A percentile compares a stretch with the other conserved stretches of the same genome.
These are phyloP conservation scores for Dicyrtoma fusca DNA, from an alignment of 2,888 invertebrate species.

Conservation along the genomic window DNA sequence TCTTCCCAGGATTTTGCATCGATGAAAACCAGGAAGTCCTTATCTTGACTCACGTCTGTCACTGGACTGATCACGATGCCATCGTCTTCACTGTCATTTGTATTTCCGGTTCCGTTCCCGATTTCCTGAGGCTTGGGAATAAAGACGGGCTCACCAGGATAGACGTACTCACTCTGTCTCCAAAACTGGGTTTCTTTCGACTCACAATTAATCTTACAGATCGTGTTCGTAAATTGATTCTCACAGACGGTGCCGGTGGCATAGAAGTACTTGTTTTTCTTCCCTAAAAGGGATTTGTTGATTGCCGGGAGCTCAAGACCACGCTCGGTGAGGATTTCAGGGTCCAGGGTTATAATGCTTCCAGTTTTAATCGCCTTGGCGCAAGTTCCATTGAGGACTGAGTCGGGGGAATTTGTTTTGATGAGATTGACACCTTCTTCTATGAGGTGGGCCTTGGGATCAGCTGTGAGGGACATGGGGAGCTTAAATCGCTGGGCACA, in stretches of 20 bases:
- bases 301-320: conserved; percentile 63
- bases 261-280: conserved; percentile 62
- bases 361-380: not conserved
- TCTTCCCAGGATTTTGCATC: conserved; percentile 60
- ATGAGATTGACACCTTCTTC: conserved; percentile 59
- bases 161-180: conserved; percentile 47
- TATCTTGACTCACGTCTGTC: conserved; percentile 56
- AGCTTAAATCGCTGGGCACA: conserved; percentile 26
- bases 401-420: conserved; percentile 58
- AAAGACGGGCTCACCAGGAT: conserved; percentile 62
- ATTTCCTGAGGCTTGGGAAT: conserved; percentile 61
- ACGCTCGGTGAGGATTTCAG: conserved; percentile 55
- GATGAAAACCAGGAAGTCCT: conserved; percentile 59
- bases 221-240: conserved; percentile 58
- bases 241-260: conserved; percentile 60
- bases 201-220: conserved; percentile 55
- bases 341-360: conserved; percentile 55
- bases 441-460: conserved; percentile 46
- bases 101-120: conserved; percentile 55
- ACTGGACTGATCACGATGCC: conserved; percentile 59
- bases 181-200: conserved; percentile 40
- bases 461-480: not conserved
- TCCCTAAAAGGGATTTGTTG: conserved; percentile 59
- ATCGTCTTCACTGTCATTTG: conserved; percentile 61
- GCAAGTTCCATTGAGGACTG: conserved; percentile 58